Conservation (phyloP, 2,888 invertebrate species). For the Chrysolina oricalcia region DNA sequence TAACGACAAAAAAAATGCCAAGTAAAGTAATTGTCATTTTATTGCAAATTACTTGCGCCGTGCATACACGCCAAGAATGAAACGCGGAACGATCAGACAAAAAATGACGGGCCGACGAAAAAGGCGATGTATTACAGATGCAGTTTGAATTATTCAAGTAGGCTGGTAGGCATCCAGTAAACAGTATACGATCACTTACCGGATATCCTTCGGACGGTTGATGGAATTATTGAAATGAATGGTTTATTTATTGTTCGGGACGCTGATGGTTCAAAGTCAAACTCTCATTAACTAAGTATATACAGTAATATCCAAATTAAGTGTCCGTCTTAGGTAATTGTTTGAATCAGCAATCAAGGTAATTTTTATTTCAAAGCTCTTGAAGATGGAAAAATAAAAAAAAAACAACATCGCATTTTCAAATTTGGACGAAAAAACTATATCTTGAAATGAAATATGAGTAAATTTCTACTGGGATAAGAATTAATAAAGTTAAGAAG, state of each 20-base stretch:
- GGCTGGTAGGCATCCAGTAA: background rate
- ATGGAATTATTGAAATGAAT: background rate
- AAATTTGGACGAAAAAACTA: no score
- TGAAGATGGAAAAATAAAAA: no score
- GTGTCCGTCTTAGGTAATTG: no score
- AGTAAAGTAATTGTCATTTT: slow-evolving; percentile 43
- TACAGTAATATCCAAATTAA: no score
- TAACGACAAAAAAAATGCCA: background rate
- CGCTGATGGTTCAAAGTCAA: no score
- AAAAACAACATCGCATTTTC: no score
- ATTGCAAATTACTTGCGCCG: slow-evolving; percentile 44
- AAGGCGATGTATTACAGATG: slow-evolving; percentile 11
- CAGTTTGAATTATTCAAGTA: slow-evolving; percentile 14
- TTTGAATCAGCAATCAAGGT: no score
- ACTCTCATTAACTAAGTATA: no score
- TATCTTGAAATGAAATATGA: no score
- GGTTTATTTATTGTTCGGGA: background rate
- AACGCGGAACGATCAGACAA: slow-evolving; percentile 10
- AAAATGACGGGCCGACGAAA: slow-evolving; percentile 5
- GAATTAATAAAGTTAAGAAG: no score
- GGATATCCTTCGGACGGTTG: background rate
- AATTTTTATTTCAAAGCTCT: no score
- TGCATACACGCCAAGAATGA: slow-evolving; percentile 48
- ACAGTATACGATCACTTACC: background rate
- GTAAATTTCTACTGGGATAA: no score